A percentile compares a stretch with the other conserved stretches of the same genome.
Conservation (phyloP, 2,797 vertebrate species). For the Rhynchonycteris naso region DNA sequence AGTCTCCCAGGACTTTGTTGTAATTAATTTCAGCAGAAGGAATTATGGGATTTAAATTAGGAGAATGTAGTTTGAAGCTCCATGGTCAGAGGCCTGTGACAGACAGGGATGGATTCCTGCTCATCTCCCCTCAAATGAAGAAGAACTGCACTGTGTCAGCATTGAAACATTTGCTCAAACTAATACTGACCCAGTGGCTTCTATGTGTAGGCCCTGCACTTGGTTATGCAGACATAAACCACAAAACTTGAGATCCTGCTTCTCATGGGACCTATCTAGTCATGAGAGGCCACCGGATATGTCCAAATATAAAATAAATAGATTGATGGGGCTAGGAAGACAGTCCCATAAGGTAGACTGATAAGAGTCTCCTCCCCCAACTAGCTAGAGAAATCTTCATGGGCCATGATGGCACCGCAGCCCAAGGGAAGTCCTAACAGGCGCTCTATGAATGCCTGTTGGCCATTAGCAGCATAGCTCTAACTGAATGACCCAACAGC, state of each 20-base stretch:
- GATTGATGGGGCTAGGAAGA: neutral
- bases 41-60: neutral
- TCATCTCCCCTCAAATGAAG: neutral
- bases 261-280: neutral
- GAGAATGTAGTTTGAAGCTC: slow-evolving; percentile 6
- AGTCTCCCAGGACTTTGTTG: neutral
- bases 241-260: neutral
- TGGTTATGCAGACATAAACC: neutral
- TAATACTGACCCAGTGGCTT: neutral
- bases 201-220: neutral
- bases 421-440: neutral
- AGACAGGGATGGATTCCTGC: no score
- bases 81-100: neutral
- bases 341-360: neutral
- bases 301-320: neutral
- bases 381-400: neutral
- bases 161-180: neutral
- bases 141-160: neutral
- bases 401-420: neutral
- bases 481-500: neutral
- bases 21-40: neutral
- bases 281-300: neutral
- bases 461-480: neutral
- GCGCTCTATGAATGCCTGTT: neutral
- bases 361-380: fast-evolving